phyloP scores from a whole-genome alignment of 2,797 vertebrate genomes.

The Ctenopoma kingsleyae region DNA sequence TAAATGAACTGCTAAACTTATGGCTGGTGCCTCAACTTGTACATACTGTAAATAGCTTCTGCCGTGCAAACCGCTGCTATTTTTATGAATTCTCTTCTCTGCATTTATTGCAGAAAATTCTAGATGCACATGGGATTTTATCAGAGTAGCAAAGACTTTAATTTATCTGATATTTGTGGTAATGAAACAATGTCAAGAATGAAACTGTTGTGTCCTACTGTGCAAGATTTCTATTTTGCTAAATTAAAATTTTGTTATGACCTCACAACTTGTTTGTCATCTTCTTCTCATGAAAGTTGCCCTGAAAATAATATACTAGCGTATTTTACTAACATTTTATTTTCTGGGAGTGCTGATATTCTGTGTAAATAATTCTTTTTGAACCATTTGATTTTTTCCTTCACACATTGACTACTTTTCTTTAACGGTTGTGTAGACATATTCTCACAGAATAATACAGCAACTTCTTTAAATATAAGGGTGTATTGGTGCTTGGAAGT shows the following conservation, averaged over 20 bases:
- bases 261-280: slow-evolving; percentile 45
- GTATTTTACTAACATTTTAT: background rate
- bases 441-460: slow-evolving; percentile 2
- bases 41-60: slow-evolving; percentile 74
- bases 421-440: background rate
- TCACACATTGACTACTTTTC: background rate
- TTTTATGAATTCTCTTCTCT: slow-evolving; percentile 55
- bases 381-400: background rate
- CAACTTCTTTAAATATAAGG: slow-evolving; percentile 27
- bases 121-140: slow-evolving; percentile 62
- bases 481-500: slow-evolving; percentile 10
- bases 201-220: slow-evolving; percentile 55
- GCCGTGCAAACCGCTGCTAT: slow-evolving; percentile 74
- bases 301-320: background rate
- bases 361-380: background rate
- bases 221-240: slow-evolving; percentile 79
- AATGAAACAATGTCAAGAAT: slow-evolving; percentile 59
- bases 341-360: background rate
- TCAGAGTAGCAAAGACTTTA: slow-evolving; percentile 64
- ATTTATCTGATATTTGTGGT: slow-evolving; percentile 74
- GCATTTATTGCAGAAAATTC: slow-evolving; percentile 57
- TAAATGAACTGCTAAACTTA: slow-evolving; percentile 35
- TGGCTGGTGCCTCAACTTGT: slow-evolving; percentile 65
- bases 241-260: slow-evolving; percentile 83
- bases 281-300: slow-evolving; percentile 27